Base-by-base conservation (phyloP, 2,113 vertebrate genomes). In the Apistogramma diplotaenia region DNA sequence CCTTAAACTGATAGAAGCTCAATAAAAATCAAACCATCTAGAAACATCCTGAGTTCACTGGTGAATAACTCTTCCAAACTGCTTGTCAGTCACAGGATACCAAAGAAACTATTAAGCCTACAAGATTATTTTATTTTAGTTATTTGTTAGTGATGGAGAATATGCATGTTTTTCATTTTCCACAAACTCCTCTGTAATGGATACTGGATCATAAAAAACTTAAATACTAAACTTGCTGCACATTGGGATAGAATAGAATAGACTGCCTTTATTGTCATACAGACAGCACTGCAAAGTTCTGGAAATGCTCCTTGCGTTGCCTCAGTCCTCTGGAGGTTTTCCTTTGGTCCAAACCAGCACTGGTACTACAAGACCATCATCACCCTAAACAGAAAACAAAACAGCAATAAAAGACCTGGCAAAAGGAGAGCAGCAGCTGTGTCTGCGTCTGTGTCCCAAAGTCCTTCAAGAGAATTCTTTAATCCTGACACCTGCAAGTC, bases 401-500 rank as follows among this genome's bases (percentile, higher is more conserved):
- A 92, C 93, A 95, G 95, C 94, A 94, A 86, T 95, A 94, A 95
- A 94, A 90, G 79, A 94, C 93, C 95, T 96, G 94, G 95, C 96
- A 97, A 96, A 92, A 96, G 94, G 95, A 96, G 95, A 94, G 96
- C 95, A 93, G 95, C 97, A 98, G 97, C 97, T 98, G 97, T 94
- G 94, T 91, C 93, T 95, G 83, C 88, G 94, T 95, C 95, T 96
- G 82, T 85, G 89, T 88, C 86, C 83, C 76, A 95, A 95, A 94
- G 94, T 96, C 96, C 94, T 95, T 94, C 93, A 95, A 95, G 95
- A 96, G 95, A 95, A 96, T 95, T 96, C 96, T 97, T 97, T 97
- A 98, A 98, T 97, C 95, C 96, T 96, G 97, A 97, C 98, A 99
- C 98, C 98, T 99, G 98, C 96, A 98, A 98, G 96, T 96, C 96